Conservation (phyloP, 2,797 vertebrate genomes). For the Siniperca undulata region DNA sequence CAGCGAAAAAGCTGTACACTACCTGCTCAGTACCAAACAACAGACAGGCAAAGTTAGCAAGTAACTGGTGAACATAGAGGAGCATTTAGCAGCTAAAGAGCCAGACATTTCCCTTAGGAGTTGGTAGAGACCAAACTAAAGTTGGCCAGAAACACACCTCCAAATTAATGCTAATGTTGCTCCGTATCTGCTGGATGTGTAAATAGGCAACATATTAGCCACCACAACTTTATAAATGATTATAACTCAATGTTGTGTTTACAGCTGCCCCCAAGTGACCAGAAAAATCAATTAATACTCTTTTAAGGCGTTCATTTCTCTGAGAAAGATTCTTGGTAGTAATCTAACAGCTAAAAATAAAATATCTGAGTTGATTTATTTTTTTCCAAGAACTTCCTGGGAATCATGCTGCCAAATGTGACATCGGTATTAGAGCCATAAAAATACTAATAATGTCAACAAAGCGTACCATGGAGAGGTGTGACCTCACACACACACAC, state of each 20-base stretch:
- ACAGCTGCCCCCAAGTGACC: not conserved
- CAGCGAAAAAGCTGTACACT: too few species aligned
- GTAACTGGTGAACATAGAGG: not conserved
- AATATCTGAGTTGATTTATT: not conserved
- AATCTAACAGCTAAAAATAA: not conserved
- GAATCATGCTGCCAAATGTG: conserved; percentile 29
- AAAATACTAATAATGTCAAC: conserved; percentile 23
- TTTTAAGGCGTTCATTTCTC: not conserved
- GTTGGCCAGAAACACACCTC: too few species aligned
- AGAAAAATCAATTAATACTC: not conserved
- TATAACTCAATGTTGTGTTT: not conserved
- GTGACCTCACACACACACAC: conserved; percentile 45
- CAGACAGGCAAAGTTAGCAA: too few species aligned
- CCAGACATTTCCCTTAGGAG: too few species aligned
- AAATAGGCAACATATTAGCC: not conserved
- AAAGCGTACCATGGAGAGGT: conserved; percentile 22
- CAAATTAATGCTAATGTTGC: not conserved
- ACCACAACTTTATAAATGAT: not conserved
- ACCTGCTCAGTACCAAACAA: too few species aligned
- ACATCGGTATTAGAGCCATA: conserved; percentile 6
- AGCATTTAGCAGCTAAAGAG: not conserved
- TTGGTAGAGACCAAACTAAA: not conserved
- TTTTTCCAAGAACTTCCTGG: conserved; percentile 9
- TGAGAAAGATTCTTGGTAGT: not conserved
- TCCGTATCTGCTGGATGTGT: not conserved